Base-by-base conservation (phyloP, 2,797 vertebrate species). In the Rhinogobio ventralis region DNA sequence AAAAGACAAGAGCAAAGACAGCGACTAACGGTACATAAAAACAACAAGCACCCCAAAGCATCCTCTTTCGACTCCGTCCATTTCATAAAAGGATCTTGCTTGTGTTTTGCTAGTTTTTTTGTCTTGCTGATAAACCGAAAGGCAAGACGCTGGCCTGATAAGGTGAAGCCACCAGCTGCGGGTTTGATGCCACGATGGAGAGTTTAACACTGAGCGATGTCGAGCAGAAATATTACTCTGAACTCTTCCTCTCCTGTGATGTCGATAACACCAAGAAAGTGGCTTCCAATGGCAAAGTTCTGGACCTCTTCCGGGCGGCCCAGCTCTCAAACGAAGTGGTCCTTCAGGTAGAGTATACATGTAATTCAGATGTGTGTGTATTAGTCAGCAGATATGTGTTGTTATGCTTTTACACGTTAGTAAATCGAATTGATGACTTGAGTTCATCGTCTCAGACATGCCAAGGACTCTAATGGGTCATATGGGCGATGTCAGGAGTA, bases 221-320 rank as follows among this genome's bases (percentile, higher is more conserved):
- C 83, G 98, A 99, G 94, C 97, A 99, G 95, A 98, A 97, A 90
- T 99, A 98, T 89, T 99, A 98, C 92, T 98, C 97, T 90, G 98
- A 99, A 86, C 93, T 99, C 91, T 99, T 99, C 94, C 93, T 96
- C 62, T 98, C 97, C 95, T 99, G 98, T 96, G 98, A 99, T 95
- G 97, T 97, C 90, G 98, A 99, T 92, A 97, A 97, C 95, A 97
- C 97, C 90, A 98, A 99, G 92, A 99, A 99, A 95, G 97, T 98
- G 93, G 97, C 96, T 81, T 97, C 96, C 90, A 97, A 97, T 88
- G 97, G 96, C 84, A 96, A 97, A 91, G 97, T 99, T 92, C 94
- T 98, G 90, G 98, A 99, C 94, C 97, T 99, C 86, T 97, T 99
- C 95, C 95, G 97, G 94, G 97, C 97, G 94, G 97, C 98, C 91